phyloP scores from a whole-genome alignment of 2,888 invertebrate genomes.

The Trypoxylon attenuatum region DNA sequence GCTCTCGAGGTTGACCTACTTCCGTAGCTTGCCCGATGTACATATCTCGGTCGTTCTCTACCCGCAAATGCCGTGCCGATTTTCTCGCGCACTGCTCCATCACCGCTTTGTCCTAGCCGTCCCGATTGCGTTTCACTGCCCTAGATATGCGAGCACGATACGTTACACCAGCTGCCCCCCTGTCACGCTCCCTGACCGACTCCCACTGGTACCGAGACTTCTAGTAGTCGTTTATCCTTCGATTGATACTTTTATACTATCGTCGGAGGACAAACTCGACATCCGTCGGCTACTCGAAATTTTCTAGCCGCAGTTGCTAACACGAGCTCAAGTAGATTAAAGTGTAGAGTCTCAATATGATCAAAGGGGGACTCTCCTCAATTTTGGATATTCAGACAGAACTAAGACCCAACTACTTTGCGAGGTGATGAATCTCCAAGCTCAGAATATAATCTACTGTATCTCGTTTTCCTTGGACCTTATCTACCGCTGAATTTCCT shows the following conservation, averaged over 20 bases:
- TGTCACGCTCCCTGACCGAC: neutral
- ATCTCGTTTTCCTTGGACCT: conserved; percentile 47
- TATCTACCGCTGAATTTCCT: conserved; percentile 39
- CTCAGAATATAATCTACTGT: neutral
- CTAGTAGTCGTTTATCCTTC: neutral
- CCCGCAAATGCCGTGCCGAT: conserved; percentile 29
- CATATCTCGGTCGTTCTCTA: conserved; percentile 22
- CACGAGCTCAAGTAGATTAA: too few species aligned
- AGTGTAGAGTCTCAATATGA: too few species aligned
- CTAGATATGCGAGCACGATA: conserved; percentile 18
- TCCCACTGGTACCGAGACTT: too few species aligned
- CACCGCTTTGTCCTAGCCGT: conserved; percentile 11
- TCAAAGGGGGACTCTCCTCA: neutral
- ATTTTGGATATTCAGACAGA: conserved; percentile 11
- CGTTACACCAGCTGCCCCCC: conserved; percentile 1
- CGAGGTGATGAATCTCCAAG: conserved; percentile 30
- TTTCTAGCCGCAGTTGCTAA: too few species aligned
- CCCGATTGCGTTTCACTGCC: conserved; percentile 39
- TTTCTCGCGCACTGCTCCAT: conserved; percentile 23
- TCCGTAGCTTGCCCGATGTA: conserved; percentile 59
- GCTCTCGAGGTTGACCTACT: conserved; percentile 70
- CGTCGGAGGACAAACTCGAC: too few species aligned
- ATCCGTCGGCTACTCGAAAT: too few species aligned
- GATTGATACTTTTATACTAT: neutral
- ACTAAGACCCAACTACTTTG: conserved; percentile 13